Percentiles rank a stretch among this genome's conserved stretches.
These are phyloP conservation scores for Scrobipalpa costella DNA, from an alignment of 2,888 invertebrate species.

Conservation along the genomic window DNA sequence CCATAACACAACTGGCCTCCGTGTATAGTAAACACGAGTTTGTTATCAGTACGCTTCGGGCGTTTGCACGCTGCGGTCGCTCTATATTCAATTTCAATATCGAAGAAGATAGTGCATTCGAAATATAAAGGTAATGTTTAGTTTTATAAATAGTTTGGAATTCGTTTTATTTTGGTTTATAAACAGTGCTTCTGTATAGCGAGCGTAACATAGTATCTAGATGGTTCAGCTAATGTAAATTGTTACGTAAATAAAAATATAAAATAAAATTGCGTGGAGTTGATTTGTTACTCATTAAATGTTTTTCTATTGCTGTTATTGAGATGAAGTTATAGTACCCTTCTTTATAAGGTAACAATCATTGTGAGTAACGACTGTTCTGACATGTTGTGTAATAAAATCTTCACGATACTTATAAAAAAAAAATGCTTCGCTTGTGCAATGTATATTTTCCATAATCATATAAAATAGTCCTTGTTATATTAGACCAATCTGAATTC, in stretches of 20 bases:
- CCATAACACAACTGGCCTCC: not conserved
- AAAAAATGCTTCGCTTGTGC: not conserved
- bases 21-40: not conserved
- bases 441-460: no score
- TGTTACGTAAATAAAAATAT: not conserved
- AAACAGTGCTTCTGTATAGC: no score
- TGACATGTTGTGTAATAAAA: not conserved
- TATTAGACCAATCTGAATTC: no score
- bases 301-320: not conserved
- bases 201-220: not conserved
- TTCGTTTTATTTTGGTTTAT: not conserved
- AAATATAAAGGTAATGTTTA: not conserved
- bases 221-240: not conserved
- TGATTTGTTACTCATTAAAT: not conserved
- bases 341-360: not conserved
- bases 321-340: not conserved
- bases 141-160: not conserved
- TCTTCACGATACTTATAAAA: not conserved
- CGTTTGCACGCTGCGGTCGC: not conserved
- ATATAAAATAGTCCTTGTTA: no score
- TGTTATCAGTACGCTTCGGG: slow-evolving; percentile 11
- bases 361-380: not conserved
- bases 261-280: not conserved
- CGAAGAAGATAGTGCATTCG: not conserved
- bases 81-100: not conserved